phyloP scores from a whole-genome alignment of 2,113 vertebrate species.

The Perca flavescens region DNA sequence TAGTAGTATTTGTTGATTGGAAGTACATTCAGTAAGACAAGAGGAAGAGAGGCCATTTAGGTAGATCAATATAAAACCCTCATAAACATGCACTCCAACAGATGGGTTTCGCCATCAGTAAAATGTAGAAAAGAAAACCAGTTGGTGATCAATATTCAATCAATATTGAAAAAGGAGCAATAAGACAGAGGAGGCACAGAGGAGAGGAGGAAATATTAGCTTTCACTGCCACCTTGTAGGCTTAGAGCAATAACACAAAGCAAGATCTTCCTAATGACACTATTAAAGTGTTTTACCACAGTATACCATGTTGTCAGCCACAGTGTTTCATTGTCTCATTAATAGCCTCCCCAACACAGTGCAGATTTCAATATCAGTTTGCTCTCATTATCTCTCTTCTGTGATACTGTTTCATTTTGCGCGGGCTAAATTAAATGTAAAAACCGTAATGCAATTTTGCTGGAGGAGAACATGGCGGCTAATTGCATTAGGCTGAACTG shows the following conservation, averaged over 20 bases:
- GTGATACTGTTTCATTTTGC: slow-evolving; percentile 82
- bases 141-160: slow-evolving; percentile 64
- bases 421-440: slow-evolving; percentile 81
- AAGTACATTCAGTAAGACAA: slow-evolving; percentile 25
- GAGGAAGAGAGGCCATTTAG: slow-evolving; percentile 45
- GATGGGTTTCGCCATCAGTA: slow-evolving; percentile 57
- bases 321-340: slow-evolving; percentile 73
- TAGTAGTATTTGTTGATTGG: slow-evolving; percentile 29
- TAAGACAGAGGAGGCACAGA: slow-evolving; percentile 8
- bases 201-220: slow-evolving; percentile 21
- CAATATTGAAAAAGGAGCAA: slow-evolving; percentile 51
- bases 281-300: slow-evolving; percentile 68
- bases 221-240: slow-evolving; percentile 42
- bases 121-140: slow-evolving; percentile 47
- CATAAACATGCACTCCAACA: slow-evolving; percentile 68
- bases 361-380: slow-evolving; percentile 75
- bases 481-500: slow-evolving; percentile 79
- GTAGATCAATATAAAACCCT: slow-evolving; percentile 65
- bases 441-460: slow-evolving; percentile 78
- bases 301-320: slow-evolving; percentile 69
- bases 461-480: slow-evolving; percentile 75
- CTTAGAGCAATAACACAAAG: slow-evolving; percentile 49
- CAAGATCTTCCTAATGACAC: slow-evolving; percentile 66
- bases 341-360: slow-evolving; percentile 76
- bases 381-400: slow-evolving; percentile 79